Evolutionary conservation across 2,888 invertebrate species (phyloP), one percentile per base, ranked within the genome.

Genomic region (Aromia moschata): DNA sequence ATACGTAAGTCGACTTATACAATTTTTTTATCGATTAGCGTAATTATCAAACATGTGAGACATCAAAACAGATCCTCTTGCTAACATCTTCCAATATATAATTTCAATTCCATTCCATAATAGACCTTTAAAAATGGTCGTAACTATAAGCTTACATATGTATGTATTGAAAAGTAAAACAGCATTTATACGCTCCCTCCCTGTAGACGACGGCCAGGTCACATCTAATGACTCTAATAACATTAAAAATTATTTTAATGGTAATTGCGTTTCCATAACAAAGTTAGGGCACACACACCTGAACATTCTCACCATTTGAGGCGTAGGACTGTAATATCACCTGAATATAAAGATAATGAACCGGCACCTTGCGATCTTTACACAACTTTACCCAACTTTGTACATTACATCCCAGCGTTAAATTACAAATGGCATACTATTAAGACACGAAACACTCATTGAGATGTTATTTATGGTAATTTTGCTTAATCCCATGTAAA

Each of bases 241-340:
- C 53, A 57, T 55, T 76, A 75, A 77, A 77, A 76, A 76, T 75
- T 77, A 71, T 75, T 78, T 77, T 74, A 76, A 75, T 74, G 75
- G 75, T 77, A 77, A 77, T 77, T 77, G 69, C 76, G 78, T 77
- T 77, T 77, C 77, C 76, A 77, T 77, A 78, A 78, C 75, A 77
- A 78, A 78, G 77, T 77, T 78, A 75, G 76, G 73, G 73, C 68
- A 64, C 58, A 66, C 56, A 72, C 78, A 77, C 74, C 76, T 77
- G 77, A 71, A 45, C 66, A 51, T 76, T 76, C 75, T 74, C 77
- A 77, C 73, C 65, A 69, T 75, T 73, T 63, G 58, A 68, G 62
- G 70, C 69, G 69, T 67, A 69, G 66, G 63, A 67, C 72, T 66
- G 63, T 70, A 75, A 75, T 75, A 75, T 74, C 72, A 73, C 73